Base-by-base conservation (phyloP, 1,140 invertebrate species). In the Drosophila nannoptera region DNA sequence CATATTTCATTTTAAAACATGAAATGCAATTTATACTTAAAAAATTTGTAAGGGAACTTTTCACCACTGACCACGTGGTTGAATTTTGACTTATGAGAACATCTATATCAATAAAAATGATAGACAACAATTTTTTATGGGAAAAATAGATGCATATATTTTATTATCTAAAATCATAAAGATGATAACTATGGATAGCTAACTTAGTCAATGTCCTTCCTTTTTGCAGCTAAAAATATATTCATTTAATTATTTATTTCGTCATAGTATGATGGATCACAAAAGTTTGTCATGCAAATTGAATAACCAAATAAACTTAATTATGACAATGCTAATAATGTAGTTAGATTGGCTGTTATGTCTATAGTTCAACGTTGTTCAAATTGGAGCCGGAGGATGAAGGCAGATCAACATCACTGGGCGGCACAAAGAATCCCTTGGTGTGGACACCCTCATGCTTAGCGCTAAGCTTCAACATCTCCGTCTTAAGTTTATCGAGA, bases 401-500 rank as follows among this genome's bases (percentile, higher is more conserved):
- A 29, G 94, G 94, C 74, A 95, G 90, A 75, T 93, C 92, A n/a
- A 93, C 92, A 64, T 92, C 90, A 45, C 92, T 90, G 12, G 92
- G 91, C 6, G 93, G 92, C 38, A 94, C 90, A 80, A 96, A 92
- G 53, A 93, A 94, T 9, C 95, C 95, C 63, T 95, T 95, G 2
- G 95, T 94, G 69, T 93, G 92, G 35, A 95, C 91, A 0, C 93
- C 92, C 48, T 92, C 90, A 59, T 93, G 92, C 67, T 93, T 92
- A 42, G 93, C 93, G 8, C 93, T 90, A 14, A 98, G 87, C 90
- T 96, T 97, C 0, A 90, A 87, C 96, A 99, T 97, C 91, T 99
- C 97, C 59, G 93, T 90, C 62, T 94, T 93, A 8, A 99, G 91
- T 90, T 98, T 98, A 61, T 96, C 94, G 12, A 99, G 91, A 87